Evolutionary conservation across 2,797 vertebrate species (phyloP).

Genomic region (Anomalospiza imberbis): DNA sequence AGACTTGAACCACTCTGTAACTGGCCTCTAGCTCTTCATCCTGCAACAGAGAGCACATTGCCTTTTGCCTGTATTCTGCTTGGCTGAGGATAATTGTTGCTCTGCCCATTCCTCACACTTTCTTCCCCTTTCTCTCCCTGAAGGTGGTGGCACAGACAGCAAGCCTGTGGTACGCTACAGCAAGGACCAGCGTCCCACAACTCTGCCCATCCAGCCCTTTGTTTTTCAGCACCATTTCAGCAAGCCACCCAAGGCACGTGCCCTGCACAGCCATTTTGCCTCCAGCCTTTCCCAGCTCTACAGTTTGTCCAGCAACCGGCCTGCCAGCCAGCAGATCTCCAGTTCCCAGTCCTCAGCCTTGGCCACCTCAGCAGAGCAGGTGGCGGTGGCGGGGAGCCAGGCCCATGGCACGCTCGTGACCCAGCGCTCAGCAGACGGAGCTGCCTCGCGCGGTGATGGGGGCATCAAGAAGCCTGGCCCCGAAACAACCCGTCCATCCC

Average conservation of each 20-base stretch:
- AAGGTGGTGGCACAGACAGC: constrained; percentile 78
- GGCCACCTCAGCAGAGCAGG: constrained; percentile 1
- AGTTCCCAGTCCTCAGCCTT: constrained; percentile 47
- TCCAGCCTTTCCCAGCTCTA: constrained; percentile 84
- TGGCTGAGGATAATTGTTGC: neutral
- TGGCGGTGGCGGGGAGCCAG: neutral
- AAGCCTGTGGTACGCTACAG: constrained; percentile 89
- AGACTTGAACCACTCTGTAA: neutral
- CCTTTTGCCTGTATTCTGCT: neutral
- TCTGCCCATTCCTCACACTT: neutral
- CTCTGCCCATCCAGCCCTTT: constrained; percentile 96
- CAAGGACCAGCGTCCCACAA: constrained; percentile 94
- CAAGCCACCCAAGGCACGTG: constrained; percentile 81
- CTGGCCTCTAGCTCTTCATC: neutral
- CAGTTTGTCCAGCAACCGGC: constrained; percentile 71
- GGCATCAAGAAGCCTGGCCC: constrained; percentile 65
- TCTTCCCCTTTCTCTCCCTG: neutral
- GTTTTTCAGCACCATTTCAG: constrained; percentile 95
- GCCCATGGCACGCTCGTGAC: neutral
- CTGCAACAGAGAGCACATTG: neutral
- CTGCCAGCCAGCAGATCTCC: constrained; percentile 65
- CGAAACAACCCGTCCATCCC: constrained; percentile 85
- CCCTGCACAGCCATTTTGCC: constrained; percentile 82
- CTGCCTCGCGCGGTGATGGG: constrained; percentile 40
- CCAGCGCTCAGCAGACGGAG: constrained; percentile 38